phyloP scores from a whole-genome alignment of 2,888 invertebrate genomes.

The Terebella lapidaria region DNA sequence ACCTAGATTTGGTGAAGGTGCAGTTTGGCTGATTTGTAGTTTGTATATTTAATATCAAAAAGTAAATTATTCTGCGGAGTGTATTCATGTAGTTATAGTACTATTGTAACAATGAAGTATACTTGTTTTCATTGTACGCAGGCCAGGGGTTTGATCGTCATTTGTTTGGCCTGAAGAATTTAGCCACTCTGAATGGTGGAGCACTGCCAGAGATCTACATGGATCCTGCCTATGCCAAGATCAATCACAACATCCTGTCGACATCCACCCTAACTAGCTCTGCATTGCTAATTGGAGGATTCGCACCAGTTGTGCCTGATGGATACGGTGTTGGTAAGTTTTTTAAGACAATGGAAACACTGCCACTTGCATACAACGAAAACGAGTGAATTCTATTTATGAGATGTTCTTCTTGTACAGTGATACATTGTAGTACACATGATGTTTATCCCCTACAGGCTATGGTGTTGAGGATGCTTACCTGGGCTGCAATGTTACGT shows the following conservation, averaged over 20 bases:
- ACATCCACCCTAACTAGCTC: slow-evolving; percentile 90
- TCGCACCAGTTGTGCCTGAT: slow-evolving; percentile 85
- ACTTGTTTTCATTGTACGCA: no score
- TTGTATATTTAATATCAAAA: no score
- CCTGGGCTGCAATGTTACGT: slow-evolving; percentile 77
- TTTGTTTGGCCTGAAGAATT: slow-evolving; percentile 76
- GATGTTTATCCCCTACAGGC: slow-evolving; percentile 3
- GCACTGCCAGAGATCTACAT: slow-evolving; percentile 65
- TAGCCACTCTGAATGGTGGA: slow-evolving; percentile 48
- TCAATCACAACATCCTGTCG: slow-evolving; percentile 87
- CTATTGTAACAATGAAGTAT: no score
- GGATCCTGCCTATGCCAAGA: slow-evolving; percentile 70
- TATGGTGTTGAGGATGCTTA: slow-evolving; percentile 78
- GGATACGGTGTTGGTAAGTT: slow-evolving; percentile 74
- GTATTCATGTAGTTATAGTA: no score
- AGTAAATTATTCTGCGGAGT: no score
- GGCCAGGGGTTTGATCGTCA: slow-evolving; percentile 96
- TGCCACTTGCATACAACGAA: background rate
- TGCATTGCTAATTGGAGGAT: slow-evolving; percentile 78
- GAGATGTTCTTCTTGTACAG: background rate
- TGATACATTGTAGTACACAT: background rate
- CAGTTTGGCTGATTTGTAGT: no score
- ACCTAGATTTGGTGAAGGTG: no score
- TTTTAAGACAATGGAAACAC: background rate
- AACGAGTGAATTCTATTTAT: background rate